Conservation (phyloP, 2,113 vertebrate species). For the Gambusia affinis region DNA sequence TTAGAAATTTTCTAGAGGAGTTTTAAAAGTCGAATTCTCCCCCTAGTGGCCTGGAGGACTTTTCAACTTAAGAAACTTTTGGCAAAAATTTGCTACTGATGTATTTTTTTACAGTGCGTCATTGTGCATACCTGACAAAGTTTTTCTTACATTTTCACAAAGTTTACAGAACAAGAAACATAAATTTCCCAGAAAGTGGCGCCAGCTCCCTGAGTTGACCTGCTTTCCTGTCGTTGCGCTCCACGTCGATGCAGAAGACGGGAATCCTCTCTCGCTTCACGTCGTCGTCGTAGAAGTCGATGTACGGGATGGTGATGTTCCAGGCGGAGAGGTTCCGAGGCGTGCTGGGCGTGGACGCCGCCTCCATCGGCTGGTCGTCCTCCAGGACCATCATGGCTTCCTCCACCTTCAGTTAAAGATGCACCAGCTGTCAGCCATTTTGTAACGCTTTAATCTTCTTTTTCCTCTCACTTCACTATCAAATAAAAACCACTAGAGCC, state of each 20-base stretch:
- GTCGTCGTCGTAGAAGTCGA: constrained; percentile 94
- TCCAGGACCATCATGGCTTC: constrained; percentile 97
- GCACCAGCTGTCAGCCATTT: background rate
- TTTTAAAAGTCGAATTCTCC: too few species aligned
- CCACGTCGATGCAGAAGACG: constrained; percentile 97
- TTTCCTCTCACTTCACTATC: too few species aligned
- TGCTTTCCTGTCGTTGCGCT: constrained; percentile 92
- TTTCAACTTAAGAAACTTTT: too few species aligned
- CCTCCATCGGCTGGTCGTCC: constrained; percentile 93
- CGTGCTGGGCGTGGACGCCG: constrained; percentile 89
- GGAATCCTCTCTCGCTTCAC: constrained; percentile 93
- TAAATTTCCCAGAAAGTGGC: background rate
- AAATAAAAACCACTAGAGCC: too few species aligned
- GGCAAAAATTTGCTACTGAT: too few species aligned
- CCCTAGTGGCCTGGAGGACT: too few species aligned
- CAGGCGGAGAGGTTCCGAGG: constrained; percentile 94
- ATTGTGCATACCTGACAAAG: too few species aligned
- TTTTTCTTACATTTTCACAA: background rate
- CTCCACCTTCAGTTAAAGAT: constrained; percentile 83
- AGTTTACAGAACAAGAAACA: background rate
- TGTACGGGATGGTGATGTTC: constrained; percentile 94
- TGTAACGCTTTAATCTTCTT: background rate
- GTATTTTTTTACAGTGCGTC: too few species aligned
- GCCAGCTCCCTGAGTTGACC: constrained; percentile 68
- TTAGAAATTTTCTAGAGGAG: too few species aligned